Percentiles rank a stretch among this genome's conserved stretches.
These are phyloP conservation scores for Proales similis DNA, from an alignment of 1,140 invertebrate species.

Conservation along the genomic window DNA sequence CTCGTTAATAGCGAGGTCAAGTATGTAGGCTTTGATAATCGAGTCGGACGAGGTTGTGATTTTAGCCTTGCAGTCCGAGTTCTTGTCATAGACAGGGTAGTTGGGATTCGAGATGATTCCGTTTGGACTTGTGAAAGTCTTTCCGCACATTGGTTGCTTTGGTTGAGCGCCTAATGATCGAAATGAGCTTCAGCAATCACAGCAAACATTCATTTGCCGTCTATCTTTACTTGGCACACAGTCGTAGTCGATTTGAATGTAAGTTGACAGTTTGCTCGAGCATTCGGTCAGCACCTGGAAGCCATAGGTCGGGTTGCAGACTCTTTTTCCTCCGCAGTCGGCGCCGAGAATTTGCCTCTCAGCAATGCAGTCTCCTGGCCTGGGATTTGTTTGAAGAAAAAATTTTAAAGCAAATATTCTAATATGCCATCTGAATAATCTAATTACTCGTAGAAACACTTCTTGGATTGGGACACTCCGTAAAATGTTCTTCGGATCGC, in stretches of 20 bases:
- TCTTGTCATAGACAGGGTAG: slow-evolving; percentile 32
- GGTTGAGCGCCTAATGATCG: slow-evolving; percentile 24
- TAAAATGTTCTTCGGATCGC: slow-evolving; percentile 12
- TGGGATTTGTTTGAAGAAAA: background rate
- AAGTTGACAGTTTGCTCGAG: slow-evolving; percentile 1
- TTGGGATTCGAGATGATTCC: slow-evolving; percentile 20
- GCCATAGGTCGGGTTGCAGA: slow-evolving; percentile 4
- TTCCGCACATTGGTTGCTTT: slow-evolving; percentile 16
- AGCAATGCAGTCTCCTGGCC: background rate
- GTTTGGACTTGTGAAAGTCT: slow-evolving; percentile 7
- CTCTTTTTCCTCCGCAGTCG: slow-evolving; percentile 17
- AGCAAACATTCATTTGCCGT: too few relatives aligned
- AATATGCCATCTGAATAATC: background rate
- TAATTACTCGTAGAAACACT: slow-evolving; percentile 31
- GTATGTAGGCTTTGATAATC: slow-evolving; percentile 28
- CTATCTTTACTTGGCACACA: slow-evolving; percentile 18
- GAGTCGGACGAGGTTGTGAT: background rate
- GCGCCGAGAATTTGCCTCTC: slow-evolving; percentile 1
- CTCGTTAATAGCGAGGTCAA: slow-evolving; percentile 23
- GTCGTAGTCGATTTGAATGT: slow-evolving; percentile 34
- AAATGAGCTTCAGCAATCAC: too few relatives aligned
- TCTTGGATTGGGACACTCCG: slow-evolving; percentile 7
- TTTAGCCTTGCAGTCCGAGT: slow-evolving; percentile 15
- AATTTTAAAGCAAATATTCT: background rate
- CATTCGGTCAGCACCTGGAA: slow-evolving; percentile 8